Conservation (phyloP, 2,797 vertebrate genomes). For the Apogon talboti region DNA sequence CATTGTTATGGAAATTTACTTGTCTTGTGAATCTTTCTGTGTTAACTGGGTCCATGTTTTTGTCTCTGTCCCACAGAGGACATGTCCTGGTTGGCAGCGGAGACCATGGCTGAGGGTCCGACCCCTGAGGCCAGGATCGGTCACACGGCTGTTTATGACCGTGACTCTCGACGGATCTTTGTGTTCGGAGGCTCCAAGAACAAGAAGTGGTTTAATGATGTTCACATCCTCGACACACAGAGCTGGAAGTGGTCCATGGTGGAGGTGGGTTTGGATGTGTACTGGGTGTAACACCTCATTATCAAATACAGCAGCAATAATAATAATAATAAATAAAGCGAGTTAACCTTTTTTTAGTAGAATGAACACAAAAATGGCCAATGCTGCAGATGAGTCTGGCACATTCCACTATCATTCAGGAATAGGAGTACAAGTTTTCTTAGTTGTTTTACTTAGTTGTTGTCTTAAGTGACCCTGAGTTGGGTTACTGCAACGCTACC, state of each 20-base stretch:
- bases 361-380: too few species aligned
- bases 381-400: too few species aligned
- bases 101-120: slow-evolving; percentile 82
- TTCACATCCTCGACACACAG: slow-evolving; percentile 86
- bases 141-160: slow-evolving; percentile 84
- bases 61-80: slow-evolving; percentile 76
- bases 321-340: too few species aligned
- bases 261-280: slow-evolving; percentile 69
- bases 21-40: too few species aligned
- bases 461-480: too few species aligned
- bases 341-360: too few species aligned
- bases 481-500: too few species aligned
- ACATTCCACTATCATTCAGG: too few species aligned
- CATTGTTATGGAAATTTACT: too few species aligned
- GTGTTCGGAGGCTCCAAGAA: slow-evolving; percentile 87
- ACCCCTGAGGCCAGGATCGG: slow-evolving; percentile 85
- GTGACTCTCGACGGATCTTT: slow-evolving; percentile 81
- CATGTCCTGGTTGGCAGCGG: slow-evolving; percentile 82
- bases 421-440: too few species aligned
- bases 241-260: slow-evolving; percentile 86
- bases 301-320: too few species aligned
- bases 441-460: background rate
- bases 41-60: background rate
- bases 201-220: slow-evolving; percentile 86
- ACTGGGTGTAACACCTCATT: background rate